phyloP scores from a whole-genome alignment of 1,140 invertebrate genomes.

The Drosophila pachea region DNA sequence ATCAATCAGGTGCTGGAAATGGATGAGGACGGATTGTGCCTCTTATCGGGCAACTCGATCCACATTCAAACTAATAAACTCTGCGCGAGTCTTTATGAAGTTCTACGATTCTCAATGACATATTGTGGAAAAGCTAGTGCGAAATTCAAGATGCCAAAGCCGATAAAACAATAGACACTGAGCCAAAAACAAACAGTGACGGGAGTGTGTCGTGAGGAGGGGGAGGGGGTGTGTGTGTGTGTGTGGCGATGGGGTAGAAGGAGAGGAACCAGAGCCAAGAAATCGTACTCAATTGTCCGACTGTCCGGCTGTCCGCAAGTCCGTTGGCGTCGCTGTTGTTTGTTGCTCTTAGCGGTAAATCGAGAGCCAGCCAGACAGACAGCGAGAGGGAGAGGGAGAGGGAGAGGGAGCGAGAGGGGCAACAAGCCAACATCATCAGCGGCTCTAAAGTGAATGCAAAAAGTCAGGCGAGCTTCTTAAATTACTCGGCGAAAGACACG shows the following conservation, averaged over 20 bases:
- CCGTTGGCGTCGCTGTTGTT: conserved; percentile 51
- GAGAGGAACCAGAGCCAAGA: conserved; percentile 24
- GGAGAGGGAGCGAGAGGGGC: neutral
- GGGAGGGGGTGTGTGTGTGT: no score
- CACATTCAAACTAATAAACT: conserved; percentile 39
- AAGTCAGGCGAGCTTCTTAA: conserved; percentile 54
- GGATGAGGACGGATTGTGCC: neutral
- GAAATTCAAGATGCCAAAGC: conserved; percentile 60
- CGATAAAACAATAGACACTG: conserved; percentile 42
- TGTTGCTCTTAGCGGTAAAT: conserved; percentile 75
- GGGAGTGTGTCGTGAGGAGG: no score
- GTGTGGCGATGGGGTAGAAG: no score
- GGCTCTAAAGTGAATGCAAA: conserved; percentile 57
- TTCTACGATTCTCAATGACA: conserved; percentile 41
- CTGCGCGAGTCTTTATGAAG: conserved; percentile 25
- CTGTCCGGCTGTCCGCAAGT: conserved; percentile 35
- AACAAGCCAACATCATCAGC: conserved; percentile 26
- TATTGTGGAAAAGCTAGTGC: conserved; percentile 36
- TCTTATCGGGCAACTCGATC: neutral
- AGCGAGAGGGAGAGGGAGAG: neutral
- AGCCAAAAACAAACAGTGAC: conserved; percentile 39
- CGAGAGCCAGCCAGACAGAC: conserved; percentile 44
- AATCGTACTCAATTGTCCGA: conserved; percentile 26
- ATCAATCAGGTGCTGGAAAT: neutral
- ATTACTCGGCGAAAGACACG: conserved; percentile 57